Conservation (phyloP, 2,113 vertebrate genomes). For the Melospiza georgiana region DNA sequence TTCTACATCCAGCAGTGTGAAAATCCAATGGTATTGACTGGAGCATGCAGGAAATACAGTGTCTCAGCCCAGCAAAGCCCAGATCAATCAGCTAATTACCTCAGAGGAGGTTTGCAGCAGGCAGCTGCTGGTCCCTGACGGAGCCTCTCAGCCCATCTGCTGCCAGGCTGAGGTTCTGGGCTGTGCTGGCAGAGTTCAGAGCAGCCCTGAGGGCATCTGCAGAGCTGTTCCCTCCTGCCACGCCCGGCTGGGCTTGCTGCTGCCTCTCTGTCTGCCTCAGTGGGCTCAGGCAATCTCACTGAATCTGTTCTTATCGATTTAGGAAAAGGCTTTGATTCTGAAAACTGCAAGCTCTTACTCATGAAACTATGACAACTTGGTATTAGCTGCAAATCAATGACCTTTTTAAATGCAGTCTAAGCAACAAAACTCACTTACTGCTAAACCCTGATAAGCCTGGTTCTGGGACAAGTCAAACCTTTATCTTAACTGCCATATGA, state of each 20-base stretch:
- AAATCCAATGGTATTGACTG: neutral
- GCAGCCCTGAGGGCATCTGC: neutral
- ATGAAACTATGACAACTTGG: slow-evolving; percentile 80
- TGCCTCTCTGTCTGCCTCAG: slow-evolving; percentile 15
- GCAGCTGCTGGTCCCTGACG: neutral
- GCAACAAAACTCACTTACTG: slow-evolving; percentile 71
- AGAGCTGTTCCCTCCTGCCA: neutral
- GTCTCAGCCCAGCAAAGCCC: neutral
- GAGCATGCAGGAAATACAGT: neutral
- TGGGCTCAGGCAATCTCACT: slow-evolving; percentile 58
- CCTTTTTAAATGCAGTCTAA: slow-evolving; percentile 75
- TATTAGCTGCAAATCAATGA: slow-evolving; percentile 84
- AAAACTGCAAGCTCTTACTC: slow-evolving; percentile 73
- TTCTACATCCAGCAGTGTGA: neutral
- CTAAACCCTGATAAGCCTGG: slow-evolving; percentile 73
- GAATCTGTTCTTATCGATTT: slow-evolving; percentile 77
- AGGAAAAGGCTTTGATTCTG: slow-evolving; percentile 79
- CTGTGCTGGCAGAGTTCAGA: neutral
- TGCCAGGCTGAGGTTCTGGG: neutral
- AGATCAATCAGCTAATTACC: slow-evolving; percentile 16
- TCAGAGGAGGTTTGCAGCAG: neutral
- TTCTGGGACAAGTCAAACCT: slow-evolving; percentile 68
- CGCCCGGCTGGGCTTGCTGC: neutral
- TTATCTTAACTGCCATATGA: slow-evolving; percentile 78
- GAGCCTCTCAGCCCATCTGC: neutral